Conservation (phyloP, 1,140 invertebrate genomes). For the Thereuonema tuberculata region DNA sequence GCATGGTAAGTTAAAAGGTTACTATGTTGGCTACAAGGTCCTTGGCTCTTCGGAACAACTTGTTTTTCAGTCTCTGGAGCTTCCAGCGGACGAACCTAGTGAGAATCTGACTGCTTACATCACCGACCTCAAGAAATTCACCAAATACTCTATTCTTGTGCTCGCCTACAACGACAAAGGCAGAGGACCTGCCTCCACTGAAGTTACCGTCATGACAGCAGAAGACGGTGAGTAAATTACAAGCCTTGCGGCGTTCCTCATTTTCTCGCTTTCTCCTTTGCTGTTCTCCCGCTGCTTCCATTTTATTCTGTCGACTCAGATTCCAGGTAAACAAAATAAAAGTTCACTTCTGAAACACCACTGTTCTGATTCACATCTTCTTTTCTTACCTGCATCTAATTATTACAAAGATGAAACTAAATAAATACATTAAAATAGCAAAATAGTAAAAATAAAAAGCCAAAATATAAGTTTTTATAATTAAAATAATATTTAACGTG, state of each 20-base stretch:
- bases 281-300: too few relatives aligned
- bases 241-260: neutral
- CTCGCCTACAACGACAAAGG: slow-evolving; percentile 34
- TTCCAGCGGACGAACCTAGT: neutral
- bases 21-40: slow-evolving; percentile 42
- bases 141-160: slow-evolving; percentile 28
- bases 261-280: too few relatives aligned
- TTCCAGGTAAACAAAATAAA: too few relatives aligned
- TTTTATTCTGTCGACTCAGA: too few relatives aligned
- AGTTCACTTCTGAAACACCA: too few relatives aligned
- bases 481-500: too few relatives aligned
- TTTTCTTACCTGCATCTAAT: too few relatives aligned
- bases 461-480: too few relatives aligned
- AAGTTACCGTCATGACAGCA: slow-evolving; percentile 56
- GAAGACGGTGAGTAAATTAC: slow-evolving; percentile 49
- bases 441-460: too few relatives aligned
- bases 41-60: slow-evolving; percentile 27
- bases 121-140: slow-evolving; percentile 24
- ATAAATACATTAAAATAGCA: too few relatives aligned
- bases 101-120: neutral
- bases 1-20: slow-evolving; percentile 84
- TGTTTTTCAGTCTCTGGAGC: slow-evolving; percentile 20
- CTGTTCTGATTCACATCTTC: too few relatives aligned
- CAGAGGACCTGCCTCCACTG: slow-evolving; percentile 55
- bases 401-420: too few relatives aligned